Percentiles rank a stretch among this genome's conserved stretches.
Evolutionary conservation across 2,888 invertebrate species (phyloP).

Genomic region (Macrosoma leucophasiata): DNA sequence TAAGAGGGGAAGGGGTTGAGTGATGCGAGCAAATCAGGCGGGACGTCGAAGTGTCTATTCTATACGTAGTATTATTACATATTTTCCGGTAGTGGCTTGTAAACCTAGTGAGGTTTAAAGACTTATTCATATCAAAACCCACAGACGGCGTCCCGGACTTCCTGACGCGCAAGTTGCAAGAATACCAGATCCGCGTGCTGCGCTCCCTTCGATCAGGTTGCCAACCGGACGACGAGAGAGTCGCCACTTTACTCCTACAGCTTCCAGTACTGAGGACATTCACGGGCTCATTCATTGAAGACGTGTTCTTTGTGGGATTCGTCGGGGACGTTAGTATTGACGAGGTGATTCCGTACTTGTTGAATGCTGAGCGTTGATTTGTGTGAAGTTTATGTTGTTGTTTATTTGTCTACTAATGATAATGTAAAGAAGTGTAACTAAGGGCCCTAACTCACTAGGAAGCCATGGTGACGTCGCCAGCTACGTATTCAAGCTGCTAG

Average conservation of each 20-base stretch:
- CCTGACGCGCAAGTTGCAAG: slow-evolving; percentile 62
- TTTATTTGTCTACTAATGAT: no score
- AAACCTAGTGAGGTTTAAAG: no score
- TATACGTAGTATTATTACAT: no score
- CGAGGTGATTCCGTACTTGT: slow-evolving; percentile 94
- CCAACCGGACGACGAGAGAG: slow-evolving; percentile 55
- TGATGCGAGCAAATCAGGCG: no score
- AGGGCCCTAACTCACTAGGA: no score
- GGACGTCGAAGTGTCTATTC: no score
- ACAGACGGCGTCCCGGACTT: slow-evolving; percentile 69
- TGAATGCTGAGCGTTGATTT: slow-evolving; percentile 70
- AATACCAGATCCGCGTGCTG: slow-evolving; percentile 66
- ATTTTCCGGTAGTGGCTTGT: no score
- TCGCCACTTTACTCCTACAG: slow-evolving; percentile 79
- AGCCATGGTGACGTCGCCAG: no score
- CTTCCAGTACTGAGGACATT: slow-evolving; percentile 83
- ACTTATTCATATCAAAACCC: no score
- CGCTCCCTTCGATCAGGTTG: slow-evolving; percentile 55
- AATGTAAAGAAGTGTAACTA: no score
- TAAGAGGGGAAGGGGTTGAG: no score
- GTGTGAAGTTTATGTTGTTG: slow-evolving; percentile 1
- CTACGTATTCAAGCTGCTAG: no score
- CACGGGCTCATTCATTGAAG: slow-evolving; percentile 87
- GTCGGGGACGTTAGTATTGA: slow-evolving; percentile 96
- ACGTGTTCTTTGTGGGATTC: slow-evolving; percentile 93